Evolutionary conservation across 2,797 vertebrate species (phyloP).

Genomic region (Chelidonichthys spinosus): DNA sequence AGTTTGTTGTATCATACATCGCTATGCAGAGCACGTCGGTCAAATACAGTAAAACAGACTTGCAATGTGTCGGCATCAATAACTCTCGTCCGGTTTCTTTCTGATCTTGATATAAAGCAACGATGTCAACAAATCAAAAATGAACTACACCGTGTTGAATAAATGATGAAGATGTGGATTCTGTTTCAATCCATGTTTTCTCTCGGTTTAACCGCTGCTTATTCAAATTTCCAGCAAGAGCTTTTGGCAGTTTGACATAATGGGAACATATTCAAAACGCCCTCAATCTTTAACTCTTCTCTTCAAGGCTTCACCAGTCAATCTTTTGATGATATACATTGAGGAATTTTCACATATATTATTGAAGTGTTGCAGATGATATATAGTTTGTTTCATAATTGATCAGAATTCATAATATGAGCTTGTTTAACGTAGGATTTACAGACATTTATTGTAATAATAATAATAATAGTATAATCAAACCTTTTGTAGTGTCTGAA

Average conservation of each 20-base stretch:
- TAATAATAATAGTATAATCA: not conserved
- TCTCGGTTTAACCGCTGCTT: constrained; percentile 39
- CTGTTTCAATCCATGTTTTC: constrained; percentile 39
- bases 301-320: constrained; percentile 24
- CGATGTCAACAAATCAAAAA: constrained; percentile 56
- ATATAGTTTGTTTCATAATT: not conserved
- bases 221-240: constrained; percentile 53
- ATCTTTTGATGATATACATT: constrained; percentile 7
- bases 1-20: not conserved
- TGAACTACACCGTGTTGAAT: constrained; percentile 32
- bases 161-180: constrained; percentile 30
- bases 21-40: not conserved
- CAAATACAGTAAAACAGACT: constrained; percentile 1
- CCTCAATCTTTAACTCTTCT: constrained; percentile 33
- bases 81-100: constrained; percentile 10
- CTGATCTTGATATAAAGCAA: constrained; percentile 35
- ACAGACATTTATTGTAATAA: not conserved
- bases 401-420: not conserved
- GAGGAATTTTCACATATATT: not conserved
- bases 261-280: constrained; percentile 63
- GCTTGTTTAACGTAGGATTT: not conserved
- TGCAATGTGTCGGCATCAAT: constrained; percentile 15
- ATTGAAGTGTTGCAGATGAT: not conserved
- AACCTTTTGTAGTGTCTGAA: not conserved
- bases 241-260: constrained; percentile 60